phyloP scores from a whole-genome alignment of 2,113 vertebrate species.

The Haliaeetus leucogaster region DNA sequence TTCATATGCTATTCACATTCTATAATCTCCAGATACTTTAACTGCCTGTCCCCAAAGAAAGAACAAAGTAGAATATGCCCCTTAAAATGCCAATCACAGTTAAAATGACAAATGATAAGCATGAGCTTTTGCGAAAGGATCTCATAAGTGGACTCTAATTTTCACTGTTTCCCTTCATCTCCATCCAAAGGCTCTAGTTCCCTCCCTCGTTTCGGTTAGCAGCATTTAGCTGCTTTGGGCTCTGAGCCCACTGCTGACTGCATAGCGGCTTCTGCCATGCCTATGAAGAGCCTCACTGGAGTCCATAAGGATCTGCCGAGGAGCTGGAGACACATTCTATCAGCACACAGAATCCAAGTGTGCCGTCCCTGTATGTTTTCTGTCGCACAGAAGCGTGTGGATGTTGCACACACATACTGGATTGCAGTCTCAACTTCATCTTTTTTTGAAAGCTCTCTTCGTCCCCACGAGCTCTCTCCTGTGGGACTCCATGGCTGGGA shows the following conservation, averaged over 20 bases:
- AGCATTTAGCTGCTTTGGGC: neutral
- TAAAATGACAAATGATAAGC: neutral
- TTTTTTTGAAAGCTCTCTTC: neutral
- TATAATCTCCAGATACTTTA: neutral
- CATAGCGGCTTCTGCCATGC: neutral
- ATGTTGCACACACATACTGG: neutral
- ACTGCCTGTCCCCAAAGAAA: neutral
- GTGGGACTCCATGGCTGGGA: neutral
- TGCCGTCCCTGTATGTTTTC: accelerated
- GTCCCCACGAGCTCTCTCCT: neutral
- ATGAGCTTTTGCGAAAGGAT: neutral
- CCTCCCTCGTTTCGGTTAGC: neutral
- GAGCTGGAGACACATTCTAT: neutral
- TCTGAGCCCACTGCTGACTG: neutral
- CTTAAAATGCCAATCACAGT: neutral
- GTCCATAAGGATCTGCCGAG: neutral
- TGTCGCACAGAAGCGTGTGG: neutral
- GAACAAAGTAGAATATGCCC: neutral
- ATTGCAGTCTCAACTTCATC: neutral
- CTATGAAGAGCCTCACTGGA: neutral
- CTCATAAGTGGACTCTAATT: neutral
- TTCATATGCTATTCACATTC: neutral
- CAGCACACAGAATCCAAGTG: neutral
- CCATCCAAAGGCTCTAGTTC: neutral
- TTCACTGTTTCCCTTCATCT: neutral